Evolutionary conservation across 2,888 invertebrate species (phyloP).

Genomic region (Melitaea athalia): DNA sequence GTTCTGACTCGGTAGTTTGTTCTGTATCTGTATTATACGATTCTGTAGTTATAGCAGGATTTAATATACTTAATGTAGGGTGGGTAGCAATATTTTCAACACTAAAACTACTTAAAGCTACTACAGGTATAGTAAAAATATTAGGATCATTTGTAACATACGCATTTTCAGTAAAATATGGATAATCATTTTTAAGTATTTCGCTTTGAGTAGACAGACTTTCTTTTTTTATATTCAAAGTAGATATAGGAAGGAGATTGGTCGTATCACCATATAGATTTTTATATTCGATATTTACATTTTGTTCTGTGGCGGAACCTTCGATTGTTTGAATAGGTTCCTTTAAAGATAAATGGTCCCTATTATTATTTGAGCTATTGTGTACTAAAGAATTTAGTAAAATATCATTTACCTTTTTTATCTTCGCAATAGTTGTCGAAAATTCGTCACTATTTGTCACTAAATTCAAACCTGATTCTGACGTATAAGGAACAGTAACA

Average conservation of each 20-base stretch:
- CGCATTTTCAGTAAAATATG: background rate
- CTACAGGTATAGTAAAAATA: background rate
- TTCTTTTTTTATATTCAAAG: background rate
- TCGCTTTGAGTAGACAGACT: background rate
- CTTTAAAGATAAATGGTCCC: background rate
- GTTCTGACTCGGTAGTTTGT: background rate
- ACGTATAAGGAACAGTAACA: slow-evolving; percentile 6
- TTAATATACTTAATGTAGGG: background rate
- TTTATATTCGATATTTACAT: background rate
- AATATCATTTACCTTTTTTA: slow-evolving; percentile 10
- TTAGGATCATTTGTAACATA: background rate
- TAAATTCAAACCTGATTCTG: slow-evolving; percentile 7
- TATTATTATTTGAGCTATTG: background rate
- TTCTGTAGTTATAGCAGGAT: background rate
- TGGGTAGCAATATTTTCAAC: background rate
- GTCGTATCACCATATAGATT: background rate
- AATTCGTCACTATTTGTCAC: slow-evolving; percentile 5
- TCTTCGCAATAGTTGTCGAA: slow-evolving; percentile 5
- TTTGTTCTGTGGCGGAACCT: background rate
- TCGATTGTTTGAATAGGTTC: background rate
- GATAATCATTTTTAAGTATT: background rate
- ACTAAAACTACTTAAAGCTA: background rate
- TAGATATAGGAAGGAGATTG: background rate
- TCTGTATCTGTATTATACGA: background rate
- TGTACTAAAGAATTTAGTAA: background rate